Evolutionary conservation across 2,797 vertebrate species (phyloP), one percentile per base, ranked within the genome.

Genomic region (Paguma larvata): DNA sequence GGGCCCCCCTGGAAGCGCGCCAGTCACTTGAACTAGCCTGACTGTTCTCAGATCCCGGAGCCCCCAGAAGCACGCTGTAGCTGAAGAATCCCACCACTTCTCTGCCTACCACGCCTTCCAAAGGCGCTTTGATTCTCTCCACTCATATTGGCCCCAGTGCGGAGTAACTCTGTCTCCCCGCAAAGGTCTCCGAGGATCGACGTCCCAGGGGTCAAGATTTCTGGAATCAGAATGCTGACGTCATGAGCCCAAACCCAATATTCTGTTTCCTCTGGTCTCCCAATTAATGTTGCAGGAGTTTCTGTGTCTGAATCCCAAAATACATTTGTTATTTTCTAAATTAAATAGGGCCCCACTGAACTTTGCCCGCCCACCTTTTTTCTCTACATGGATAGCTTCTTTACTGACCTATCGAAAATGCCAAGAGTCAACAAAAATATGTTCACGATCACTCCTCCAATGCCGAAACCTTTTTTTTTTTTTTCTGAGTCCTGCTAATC

Each of bases 161-260:
- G 75, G 63, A 82, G 38, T 53, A 89, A 46, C n/a, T 46, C 53
- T 16, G 0, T 53, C 85, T 19, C 27, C 10, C 44, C 32, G 6
- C 46, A 73, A 53, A 83, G 34, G 3, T 63, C 46, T 94, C 48
- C n/a, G 7, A 53, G 67, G 62, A 56, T 34, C 32, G 23, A 51
- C 6, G 85, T n/a, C 78, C 16, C 59, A 62, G 30, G 5, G 62
- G 34, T 72, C 73, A 59, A 4, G 23, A 46, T 87, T 88, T 93
- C 79, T 94, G 86, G 65, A 92, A 70, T 94, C 48, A 87, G 38
- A 89, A 94, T 46, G 32, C 53, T 59, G n/a, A 77, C 3, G 1
- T 21, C 67, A 68, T 65, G 82, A 79, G 34, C 34, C 44, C 75
- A 59, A 83, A 77, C 62, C 62, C 44, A 84, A 2, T 32, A 41